Conservation (phyloP, 2,113 vertebrate genomes). For the Diadophis punctatus region DNA sequence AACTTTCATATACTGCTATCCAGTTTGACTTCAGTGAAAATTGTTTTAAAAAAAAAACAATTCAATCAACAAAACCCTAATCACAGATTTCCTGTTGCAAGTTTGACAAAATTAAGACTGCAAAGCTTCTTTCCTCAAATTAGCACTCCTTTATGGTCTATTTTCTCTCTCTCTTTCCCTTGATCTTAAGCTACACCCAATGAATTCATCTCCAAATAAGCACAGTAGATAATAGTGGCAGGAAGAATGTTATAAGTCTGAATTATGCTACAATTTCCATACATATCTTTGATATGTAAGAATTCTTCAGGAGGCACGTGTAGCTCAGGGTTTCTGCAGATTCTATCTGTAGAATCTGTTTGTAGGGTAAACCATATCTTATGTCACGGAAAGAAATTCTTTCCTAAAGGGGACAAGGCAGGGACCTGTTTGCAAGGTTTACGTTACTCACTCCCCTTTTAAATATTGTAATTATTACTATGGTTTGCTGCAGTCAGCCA, state of each 20-base stretch:
- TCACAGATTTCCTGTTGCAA: slow-evolving; percentile 2
- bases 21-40: slow-evolving; percentile 17
- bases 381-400: background rate
- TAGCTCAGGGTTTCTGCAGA: background rate
- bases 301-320: background rate
- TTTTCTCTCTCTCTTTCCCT: background rate
- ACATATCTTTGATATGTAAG: background rate
- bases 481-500: background rate
- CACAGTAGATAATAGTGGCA: background rate
- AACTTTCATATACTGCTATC: background rate
- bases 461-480: background rate
- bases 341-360: background rate
- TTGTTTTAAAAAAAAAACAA: background rate
- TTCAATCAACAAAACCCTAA: background rate
- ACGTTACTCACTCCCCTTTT: background rate
- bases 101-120: slow-evolving; percentile 4
- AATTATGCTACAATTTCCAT: background rate
- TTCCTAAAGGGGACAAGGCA: too few relatives aligned
- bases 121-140: background rate
- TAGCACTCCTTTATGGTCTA: background rate
- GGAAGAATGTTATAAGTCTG: background rate
- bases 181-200: background rate
- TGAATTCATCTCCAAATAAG: background rate
- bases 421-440: background rate
- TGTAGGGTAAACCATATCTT: background rate